phyloP scores from a whole-genome alignment of 2,113 vertebrate genomes.

The Neofelis nebulosa region DNA sequence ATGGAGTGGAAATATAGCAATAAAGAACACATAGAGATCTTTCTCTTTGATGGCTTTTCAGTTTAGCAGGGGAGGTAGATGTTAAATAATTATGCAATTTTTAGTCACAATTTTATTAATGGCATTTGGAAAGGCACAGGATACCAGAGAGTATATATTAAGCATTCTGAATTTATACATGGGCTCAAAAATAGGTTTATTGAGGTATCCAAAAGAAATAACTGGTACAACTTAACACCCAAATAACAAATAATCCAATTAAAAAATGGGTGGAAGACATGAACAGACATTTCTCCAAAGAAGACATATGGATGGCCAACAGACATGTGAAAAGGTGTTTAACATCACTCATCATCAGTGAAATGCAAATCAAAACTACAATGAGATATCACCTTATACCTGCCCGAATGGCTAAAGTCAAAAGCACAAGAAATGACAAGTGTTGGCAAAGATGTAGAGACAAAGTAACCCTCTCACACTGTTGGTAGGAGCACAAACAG shows the following conservation, averaged over 20 bases:
- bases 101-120: not conserved
- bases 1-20: not conserved
- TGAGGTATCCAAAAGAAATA: not conserved
- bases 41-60: not conserved
- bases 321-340: not conserved
- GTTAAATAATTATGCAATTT: conserved; percentile 24
- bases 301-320: not conserved
- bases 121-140: not conserved
- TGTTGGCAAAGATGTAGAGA: not conserved
- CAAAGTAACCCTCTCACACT: not conserved
- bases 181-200: not conserved
- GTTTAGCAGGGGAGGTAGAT: not conserved
- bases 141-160: not conserved
- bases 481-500: not conserved
- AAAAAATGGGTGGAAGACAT: not conserved
- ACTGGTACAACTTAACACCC: not conserved
- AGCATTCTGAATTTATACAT: not conserved
- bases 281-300: not conserved
- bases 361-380: not conserved
- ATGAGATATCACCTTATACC: not conserved
- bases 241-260: not conserved
- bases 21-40: not conserved
- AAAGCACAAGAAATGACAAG: not conserved
- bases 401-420: not conserved
- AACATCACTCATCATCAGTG: not conserved